Evolutionary conservation across 2,888 invertebrate species (phyloP).

Genomic region (Malachius bipustulatus): DNA sequence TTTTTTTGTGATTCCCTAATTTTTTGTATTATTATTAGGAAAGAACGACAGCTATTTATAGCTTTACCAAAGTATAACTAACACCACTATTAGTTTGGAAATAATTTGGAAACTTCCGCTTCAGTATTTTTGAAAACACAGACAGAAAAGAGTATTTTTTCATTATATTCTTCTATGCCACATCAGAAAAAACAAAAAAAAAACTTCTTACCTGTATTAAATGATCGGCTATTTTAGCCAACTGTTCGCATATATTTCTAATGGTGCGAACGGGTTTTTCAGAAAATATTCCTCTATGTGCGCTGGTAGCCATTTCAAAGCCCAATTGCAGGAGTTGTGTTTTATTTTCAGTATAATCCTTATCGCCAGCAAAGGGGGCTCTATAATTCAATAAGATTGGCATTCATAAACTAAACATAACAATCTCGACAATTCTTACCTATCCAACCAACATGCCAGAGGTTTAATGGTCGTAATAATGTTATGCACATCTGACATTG

Average conservation of each 20-base stretch:
- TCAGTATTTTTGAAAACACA: too few relatives aligned
- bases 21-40: too few relatives aligned
- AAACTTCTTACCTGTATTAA: slow-evolving; percentile 57
- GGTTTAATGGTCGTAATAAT: slow-evolving; percentile 76
- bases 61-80: too few relatives aligned
- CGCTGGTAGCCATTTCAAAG: slow-evolving; percentile 78
- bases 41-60: too few relatives aligned
- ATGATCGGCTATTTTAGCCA: slow-evolving; percentile 71
- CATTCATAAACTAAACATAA: too few relatives aligned
- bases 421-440: slow-evolving; percentile 38
- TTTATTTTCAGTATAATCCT: slow-evolving; percentile 59
- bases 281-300: slow-evolving; percentile 83
- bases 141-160: too few relatives aligned
- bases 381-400: too few relatives aligned
- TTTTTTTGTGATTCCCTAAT: too few relatives aligned
- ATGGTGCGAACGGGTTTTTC: slow-evolving; percentile 74
- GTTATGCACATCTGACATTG: slow-evolving; percentile 74
- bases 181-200: background rate
- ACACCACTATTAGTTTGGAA: too few relatives aligned
- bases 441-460: slow-evolving; percentile 83
- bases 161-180: too few relatives aligned
- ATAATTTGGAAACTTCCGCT: too few relatives aligned
- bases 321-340: slow-evolving; percentile 63
- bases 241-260: slow-evolving; percentile 55
- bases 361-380: slow-evolving; percentile 50